Conservation (phyloP, 2,797 vertebrate genomes). For the Danio jaintianensis region DNA sequence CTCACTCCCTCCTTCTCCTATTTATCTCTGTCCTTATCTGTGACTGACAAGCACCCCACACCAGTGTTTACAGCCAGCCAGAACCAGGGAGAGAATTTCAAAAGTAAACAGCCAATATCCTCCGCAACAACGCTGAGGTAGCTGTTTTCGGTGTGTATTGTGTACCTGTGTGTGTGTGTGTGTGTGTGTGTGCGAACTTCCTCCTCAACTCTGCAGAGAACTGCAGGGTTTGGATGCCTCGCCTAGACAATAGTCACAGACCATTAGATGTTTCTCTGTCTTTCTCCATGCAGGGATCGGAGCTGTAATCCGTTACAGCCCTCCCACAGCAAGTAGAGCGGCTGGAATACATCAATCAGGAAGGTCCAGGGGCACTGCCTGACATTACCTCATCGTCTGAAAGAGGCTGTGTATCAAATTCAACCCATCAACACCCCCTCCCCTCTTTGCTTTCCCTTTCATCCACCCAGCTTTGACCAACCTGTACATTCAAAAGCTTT, state of each 20-base stretch:
- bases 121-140: conserved; percentile 38
- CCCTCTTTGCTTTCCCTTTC: conserved; percentile 8
- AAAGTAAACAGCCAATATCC: conserved; percentile 47
- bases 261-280: conserved; percentile 45
- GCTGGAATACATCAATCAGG: conserved; percentile 65
- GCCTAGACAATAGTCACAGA: conserved; percentile 36
- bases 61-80: conserved; percentile 45
- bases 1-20: conserved; percentile 28
- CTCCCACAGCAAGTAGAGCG: conserved; percentile 5
- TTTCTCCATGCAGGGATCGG: conserved; percentile 19
- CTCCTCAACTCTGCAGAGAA: conserved; percentile 23
- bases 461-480: conserved; percentile 40
- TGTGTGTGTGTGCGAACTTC: conserved; percentile 23
- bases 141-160: conserved; percentile 23
- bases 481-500: conserved; percentile 64
- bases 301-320: conserved; percentile 30
- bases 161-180: conserved; percentile 23
- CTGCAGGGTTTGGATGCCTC: conserved; percentile 42
- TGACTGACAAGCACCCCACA: conserved; percentile 53
- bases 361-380: conserved; percentile 48
- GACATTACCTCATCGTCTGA: conserved; percentile 46
- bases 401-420: conserved; percentile 49
- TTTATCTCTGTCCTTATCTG: conserved; percentile 58
- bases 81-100: conserved; percentile 33
- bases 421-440: conserved; percentile 27